Percentiles rank a stretch among this genome's conserved stretches.
Evolutionary conservation across 1,140 invertebrate genomes (phyloP).

Genomic region (Cydia fagiglandana): DNA sequence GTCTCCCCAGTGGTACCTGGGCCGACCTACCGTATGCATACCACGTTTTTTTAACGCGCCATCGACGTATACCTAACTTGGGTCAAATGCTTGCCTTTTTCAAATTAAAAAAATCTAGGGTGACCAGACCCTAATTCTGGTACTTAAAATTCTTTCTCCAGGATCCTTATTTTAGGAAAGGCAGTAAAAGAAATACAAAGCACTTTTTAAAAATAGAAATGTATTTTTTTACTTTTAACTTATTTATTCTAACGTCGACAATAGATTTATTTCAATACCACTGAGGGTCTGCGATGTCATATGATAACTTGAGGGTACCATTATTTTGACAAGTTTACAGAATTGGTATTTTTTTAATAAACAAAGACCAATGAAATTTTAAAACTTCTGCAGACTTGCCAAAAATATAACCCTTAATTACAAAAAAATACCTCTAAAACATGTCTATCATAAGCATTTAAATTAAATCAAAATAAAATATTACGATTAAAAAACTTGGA

Average conservation of each 20-base stretch:
- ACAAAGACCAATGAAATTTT: not conserved
- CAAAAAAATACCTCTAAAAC: not conserved
- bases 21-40: too few species aligned
- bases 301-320: not conserved
- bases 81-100: too few species aligned
- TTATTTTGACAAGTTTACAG: not conserved
- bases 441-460: conserved; percentile 1
- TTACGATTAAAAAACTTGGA: not conserved
- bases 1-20: too few species aligned
- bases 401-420: not conserved
- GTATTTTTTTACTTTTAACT: conserved; percentile 22
- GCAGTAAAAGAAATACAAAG: not conserved
- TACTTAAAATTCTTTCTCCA: too few species aligned
- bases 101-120: too few species aligned
- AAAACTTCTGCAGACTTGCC: not conserved
- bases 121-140: too few species aligned
- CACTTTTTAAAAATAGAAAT: conserved; percentile 29
- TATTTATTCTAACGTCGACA: conserved; percentile 12
- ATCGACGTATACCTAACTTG: too few species aligned
- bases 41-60: too few species aligned
- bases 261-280: conserved; percentile 13
- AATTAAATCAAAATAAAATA: conserved; percentile 2
- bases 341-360: not conserved
- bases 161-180: not conserved
- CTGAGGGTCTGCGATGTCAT: not conserved